Evolutionary conservation across 1,140 invertebrate species (phyloP), one percentile per base, ranked within the genome.

Genomic region (Popillia japonica): DNA sequence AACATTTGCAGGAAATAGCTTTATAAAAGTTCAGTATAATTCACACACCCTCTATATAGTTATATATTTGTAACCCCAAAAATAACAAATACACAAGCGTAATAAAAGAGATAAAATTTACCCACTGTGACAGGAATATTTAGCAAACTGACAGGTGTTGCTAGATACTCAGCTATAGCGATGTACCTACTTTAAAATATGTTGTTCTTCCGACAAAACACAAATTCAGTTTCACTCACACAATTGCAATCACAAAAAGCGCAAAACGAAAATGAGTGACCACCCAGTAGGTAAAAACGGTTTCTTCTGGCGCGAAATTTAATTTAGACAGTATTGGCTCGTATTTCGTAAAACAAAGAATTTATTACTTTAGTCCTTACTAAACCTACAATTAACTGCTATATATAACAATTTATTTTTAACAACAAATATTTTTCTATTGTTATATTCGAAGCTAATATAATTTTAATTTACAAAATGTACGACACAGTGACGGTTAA

Each of bases 181-280:
- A 72, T 41, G 40, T 75, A 78, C 78, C 73, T 76, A 77, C 76
- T 68, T 42, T 61, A 75, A 75, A 78, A 40, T 9, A 23, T 59
- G 61, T 68, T 68, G 61, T 68, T 68, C 61, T 68, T 68, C 61
- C 61, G 61, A 68, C 61, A 68, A 79, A 79, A 76, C 75, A 79
- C 75, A 79, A 75, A 76, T 77, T 68, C 78, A 76, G 75, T 72
- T 78, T 79, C 75, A 79, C 78, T 79, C 78, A 20, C 78, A 73
- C 78, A 79, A 79, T 73, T 44, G 59, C 78, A 79, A 79, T 76
- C 75, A 79, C 78, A 79, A 79, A 76, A 79, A 79, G 78, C 78
- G 78, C 78, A 79, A 79, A 79, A 79, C 76, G 55, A 77, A 77
- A 76, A 76, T 76, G 75, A 76, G 41, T 76, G 75, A 76, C 75